Percentiles rank a stretch among this genome's conserved stretches.
Evolutionary conservation across 2,113 vertebrate species (phyloP).

Genomic region (Conger conger): DNA sequence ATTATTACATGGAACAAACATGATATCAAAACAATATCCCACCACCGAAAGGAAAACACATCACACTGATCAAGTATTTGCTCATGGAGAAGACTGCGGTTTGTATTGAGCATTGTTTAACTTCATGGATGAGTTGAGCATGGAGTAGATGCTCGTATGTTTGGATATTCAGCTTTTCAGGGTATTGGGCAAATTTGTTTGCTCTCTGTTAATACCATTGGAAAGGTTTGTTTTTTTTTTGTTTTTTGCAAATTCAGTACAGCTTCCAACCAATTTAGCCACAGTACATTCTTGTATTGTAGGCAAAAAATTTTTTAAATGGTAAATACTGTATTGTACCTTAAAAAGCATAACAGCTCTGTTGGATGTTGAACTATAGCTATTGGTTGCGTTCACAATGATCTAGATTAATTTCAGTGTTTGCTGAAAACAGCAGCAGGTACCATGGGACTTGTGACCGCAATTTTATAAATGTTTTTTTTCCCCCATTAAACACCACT

Average conservation of each 20-base stretch:
- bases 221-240: neutral
- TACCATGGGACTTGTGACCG: neutral
- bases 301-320: no score
- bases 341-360: neutral
- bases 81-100: no score
- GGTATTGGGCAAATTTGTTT: neutral
- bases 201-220: no score
- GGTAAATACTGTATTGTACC: neutral
- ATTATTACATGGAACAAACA: no score
- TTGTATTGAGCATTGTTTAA: neutral
- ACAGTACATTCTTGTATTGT: no score
- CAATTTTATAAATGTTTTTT: neutral
- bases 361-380: neutral
- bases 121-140: neutral
- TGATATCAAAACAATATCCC: no score
- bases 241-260: neutral
- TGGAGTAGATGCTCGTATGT: no score
- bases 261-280: neutral
- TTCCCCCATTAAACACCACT: neutral
- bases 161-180: neutral
- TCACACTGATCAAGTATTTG: no score
- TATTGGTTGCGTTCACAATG: neutral
- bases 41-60: no score
- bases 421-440: neutral
- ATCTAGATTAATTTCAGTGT: neutral